Base-by-base conservation (phyloP, 2,797 vertebrate species). In the Antennarius maculatus region DNA sequence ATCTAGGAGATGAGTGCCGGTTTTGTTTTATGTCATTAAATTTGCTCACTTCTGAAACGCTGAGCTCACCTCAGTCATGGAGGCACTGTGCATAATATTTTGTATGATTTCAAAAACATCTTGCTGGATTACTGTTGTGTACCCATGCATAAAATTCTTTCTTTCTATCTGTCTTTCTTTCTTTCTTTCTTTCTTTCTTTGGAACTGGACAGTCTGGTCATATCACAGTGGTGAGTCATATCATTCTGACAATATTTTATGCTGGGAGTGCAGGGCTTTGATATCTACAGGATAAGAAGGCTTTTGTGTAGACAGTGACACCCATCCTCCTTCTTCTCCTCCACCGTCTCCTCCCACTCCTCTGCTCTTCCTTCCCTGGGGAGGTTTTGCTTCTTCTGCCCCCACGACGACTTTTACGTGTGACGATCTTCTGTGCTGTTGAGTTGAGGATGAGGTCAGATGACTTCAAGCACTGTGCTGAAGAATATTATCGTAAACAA, bases 391-490 rank as follows among this genome's bases (percentile, higher is more conserved):
- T 79, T 71, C 72, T 77, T 60, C 71, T 69, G 45, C 73, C 71
- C 77, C 69, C 62, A 67, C 65, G 77, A 66, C 27, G 56, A 61
- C 84, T 80, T 88, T 86, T 66, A 84, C 87, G 86, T 81, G 74
- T 86, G 83, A 84, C 34, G 72, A 74, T 68, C 49, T 58, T 85
- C 74, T 58, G 60, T 17, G 46, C 68, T n/a, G 71, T 15, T 3
- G 75, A 87, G 86, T 87, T 89, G 83, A 91, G 51, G 71, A 59
- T 0, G 60, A 85, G 90, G 90, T 90, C 84, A 89, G 50, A 43
- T 1, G 45, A 83, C 82, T 85, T 84, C 76, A 82, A 80, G 82
- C 28, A 15, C n/a, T 0, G 17, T 5, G 28, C 68, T 6, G 27
- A 58, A 54, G 10, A 77, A 79, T 58, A 64, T 67, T 49, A 14